These are phyloP conservation scores for Pantherophis guttatus DNA, from an alignment of 2,113 vertebrate genomes.

Conservation along the genomic window DNA sequence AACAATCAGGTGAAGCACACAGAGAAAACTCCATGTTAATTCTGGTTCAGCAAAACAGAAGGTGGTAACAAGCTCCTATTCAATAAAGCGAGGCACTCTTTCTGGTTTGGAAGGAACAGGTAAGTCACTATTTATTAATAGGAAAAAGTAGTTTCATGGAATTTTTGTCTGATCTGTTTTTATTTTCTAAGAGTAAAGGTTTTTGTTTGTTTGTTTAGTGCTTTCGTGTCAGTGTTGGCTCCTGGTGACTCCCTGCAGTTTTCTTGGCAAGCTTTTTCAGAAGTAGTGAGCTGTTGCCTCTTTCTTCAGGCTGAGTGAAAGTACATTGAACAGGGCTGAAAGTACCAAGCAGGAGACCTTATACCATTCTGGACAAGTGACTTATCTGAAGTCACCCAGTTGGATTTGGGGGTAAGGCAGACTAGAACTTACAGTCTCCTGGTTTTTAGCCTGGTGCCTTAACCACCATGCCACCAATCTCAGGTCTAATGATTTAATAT, in stretches of 20 bases:
- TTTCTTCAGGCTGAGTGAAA: not conserved
- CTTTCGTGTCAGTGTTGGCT: not conserved
- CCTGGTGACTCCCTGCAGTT: not conserved
- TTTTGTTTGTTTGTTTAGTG: not conserved
- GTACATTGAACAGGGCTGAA: not conserved
- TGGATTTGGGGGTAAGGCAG: not conserved
- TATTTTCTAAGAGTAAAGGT: not conserved
- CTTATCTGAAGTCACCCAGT: not conserved
- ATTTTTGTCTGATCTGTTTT: not conserved
- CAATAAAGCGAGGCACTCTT: not conserved
- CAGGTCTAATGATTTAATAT: not conserved
- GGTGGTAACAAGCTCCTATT: conserved; percentile 31
- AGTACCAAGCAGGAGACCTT: not conserved
- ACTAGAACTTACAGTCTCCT: not conserved
- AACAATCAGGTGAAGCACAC: not conserved
- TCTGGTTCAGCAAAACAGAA: conserved; percentile 37
- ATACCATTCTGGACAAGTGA: not conserved
- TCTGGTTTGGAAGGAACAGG: conserved; percentile 50
- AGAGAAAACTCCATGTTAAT: not conserved
- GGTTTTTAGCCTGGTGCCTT: not conserved
- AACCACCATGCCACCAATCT: not conserved
- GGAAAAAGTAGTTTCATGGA: not conserved
- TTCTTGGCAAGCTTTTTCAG: not conserved
- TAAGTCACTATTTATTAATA: conserved; percentile 24
- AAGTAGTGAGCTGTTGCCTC: not conserved